Evolutionary conservation across 2,797 vertebrate species (phyloP).

Genomic region (Megaceryle alcyon): DNA sequence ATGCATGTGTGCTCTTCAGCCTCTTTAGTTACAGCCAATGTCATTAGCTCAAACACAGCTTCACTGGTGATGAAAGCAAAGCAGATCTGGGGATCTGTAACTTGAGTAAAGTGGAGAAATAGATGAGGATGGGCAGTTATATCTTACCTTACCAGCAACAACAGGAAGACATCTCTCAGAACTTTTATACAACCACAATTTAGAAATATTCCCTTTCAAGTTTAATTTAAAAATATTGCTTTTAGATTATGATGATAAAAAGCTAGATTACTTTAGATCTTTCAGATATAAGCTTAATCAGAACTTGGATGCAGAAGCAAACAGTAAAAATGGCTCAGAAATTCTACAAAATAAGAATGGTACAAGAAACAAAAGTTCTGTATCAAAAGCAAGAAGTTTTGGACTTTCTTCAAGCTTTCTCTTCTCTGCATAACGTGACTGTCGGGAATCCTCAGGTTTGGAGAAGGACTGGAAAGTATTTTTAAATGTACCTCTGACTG

Average conservation of each 20-base stretch:
- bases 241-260: not conserved
- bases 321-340: not conserved
- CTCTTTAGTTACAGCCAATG: not conserved
- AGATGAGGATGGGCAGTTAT: not conserved
- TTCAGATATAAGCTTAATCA: not conserved
- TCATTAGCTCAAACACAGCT: not conserved
- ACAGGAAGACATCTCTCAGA: not conserved
- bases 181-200: not conserved
- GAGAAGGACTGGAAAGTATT: conserved; percentile 4
- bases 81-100: not conserved
- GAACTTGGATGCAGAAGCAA: not conserved
- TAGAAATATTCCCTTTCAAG: not conserved
- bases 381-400: not conserved
- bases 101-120: not conserved
- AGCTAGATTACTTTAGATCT: not conserved
- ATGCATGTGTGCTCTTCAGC: not conserved
- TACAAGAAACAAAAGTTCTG: not conserved
- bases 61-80: not conserved
- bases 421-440: not conserved
- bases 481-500: conserved; percentile 78
- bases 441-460: not conserved
- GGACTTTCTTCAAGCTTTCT: not conserved
- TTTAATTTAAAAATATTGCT: not conserved
- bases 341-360: not conserved
- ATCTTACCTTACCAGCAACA: not conserved